Evolutionary conservation across 2,797 vertebrate genomes (phyloP).

Genomic region (Hydrophis major): DNA sequence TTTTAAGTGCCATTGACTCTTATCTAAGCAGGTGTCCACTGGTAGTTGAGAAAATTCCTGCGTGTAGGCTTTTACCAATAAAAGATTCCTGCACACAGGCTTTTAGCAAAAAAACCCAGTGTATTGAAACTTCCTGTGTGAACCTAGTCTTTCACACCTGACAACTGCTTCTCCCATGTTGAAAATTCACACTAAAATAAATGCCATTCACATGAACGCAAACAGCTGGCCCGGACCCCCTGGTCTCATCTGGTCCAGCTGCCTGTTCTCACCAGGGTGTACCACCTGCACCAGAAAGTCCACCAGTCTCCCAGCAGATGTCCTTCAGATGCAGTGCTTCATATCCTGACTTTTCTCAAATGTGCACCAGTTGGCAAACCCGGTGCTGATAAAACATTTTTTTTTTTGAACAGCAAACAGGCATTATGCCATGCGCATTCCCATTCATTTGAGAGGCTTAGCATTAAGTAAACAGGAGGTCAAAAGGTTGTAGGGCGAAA

Average conservation of each 20-base stretch:
- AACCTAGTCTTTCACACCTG: not conserved
- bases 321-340: not conserved
- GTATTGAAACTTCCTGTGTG: not conserved
- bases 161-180: not conserved
- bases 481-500: constrained; percentile 50
- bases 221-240: not conserved
- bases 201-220: not conserved
- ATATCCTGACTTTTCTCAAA: not conserved
- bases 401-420: not conserved
- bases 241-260: not conserved
- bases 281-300: not conserved
- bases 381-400: not conserved
- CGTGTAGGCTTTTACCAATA: not conserved
- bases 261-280: not conserved
- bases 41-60: not conserved
- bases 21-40: not conserved
- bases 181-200: not conserved
- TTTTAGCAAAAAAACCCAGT: not conserved
- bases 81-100: not conserved
- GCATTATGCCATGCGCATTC: rapidly evolving
- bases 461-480: constrained; percentile 69
- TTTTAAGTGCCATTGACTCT: not conserved
- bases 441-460: constrained; percentile 52
- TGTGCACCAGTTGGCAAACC: not conserved
- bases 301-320: not conserved